phyloP scores from a whole-genome alignment of 2,113 vertebrate species.

The Salvelinus fontinalis region DNA sequence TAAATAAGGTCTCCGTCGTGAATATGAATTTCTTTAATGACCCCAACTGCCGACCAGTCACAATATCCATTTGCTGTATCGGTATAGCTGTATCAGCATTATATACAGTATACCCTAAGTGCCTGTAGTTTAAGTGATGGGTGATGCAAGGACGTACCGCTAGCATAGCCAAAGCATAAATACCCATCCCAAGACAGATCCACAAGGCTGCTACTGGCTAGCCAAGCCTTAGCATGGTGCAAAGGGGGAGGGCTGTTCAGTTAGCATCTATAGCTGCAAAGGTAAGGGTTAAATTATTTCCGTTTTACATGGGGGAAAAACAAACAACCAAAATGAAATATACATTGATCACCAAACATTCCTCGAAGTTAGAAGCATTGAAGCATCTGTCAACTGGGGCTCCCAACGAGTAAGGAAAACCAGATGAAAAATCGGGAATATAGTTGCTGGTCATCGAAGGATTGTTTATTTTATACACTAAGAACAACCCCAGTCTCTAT shows the following conservation, averaged over 20 bases:
- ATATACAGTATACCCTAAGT: not conserved
- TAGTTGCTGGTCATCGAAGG: conserved; percentile 64
- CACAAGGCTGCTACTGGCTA: conserved; percentile 15
- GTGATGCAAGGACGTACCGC: conserved; percentile 27
- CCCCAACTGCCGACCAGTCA: conserved; percentile 26
- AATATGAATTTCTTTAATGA: conserved; percentile 27
- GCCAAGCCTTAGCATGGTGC: conserved; percentile 13
- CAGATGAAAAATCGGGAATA: conserved; percentile 52
- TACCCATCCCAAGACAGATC: conserved; percentile 18
- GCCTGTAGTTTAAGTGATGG: not conserved
- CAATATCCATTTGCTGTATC: conserved; percentile 44
- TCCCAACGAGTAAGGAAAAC: conserved; percentile 27
- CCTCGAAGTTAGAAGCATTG: conserved; percentile 43
- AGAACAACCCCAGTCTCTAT: conserved; percentile 26
- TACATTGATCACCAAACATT: not conserved
- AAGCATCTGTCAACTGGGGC: conserved; percentile 58
- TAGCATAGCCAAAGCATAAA: conserved; percentile 31
- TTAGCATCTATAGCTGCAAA: conserved; percentile 13
- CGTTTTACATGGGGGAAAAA: conserved; percentile 43
- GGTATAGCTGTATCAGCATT: conserved; percentile 33
- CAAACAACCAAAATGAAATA: conserved; percentile 9
- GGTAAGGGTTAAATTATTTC: conserved; percentile 19
- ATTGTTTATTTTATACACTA: conserved; percentile 51
- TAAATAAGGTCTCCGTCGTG: conserved; percentile 31
- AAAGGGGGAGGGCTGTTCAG: not conserved